Evolutionary conservation across 2,888 invertebrate species (phyloP).

Genomic region (Chirona hameri): DNA sequence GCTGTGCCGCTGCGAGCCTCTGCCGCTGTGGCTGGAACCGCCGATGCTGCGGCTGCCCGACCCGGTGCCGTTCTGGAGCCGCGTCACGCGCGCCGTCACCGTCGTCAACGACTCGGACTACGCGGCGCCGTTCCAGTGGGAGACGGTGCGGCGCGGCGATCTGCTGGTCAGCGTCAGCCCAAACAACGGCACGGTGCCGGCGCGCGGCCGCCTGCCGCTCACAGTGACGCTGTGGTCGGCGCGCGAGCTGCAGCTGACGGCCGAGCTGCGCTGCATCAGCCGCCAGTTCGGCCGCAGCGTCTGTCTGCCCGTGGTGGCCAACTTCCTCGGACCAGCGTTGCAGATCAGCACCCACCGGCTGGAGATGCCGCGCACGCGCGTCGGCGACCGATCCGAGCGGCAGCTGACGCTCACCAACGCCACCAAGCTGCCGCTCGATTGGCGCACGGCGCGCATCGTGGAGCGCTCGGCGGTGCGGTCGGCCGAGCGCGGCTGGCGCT

Average conservation of each 20-base stretch:
- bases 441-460: conserved; percentile 33
- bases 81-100: background rate
- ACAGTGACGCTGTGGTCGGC: conserved; percentile 22
- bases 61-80: conserved; percentile 7
- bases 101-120: conserved; percentile 10
- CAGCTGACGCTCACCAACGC: conserved; percentile 5
- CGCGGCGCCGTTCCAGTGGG: conserved; percentile 1
- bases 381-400: background rate
- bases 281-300: background rate
- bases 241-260: conserved; percentile 1
- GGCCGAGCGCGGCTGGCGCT: conserved; percentile 54
- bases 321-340: conserved; percentile 32
- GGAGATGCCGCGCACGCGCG: conserved; percentile 23
- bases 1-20: conserved; percentile 3
- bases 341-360: background rate
- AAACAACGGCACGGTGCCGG: conserved; percentile 54
- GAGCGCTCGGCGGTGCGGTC: conserved; percentile 22
- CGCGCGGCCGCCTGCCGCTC: conserved; percentile 49
- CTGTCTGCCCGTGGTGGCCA: background rate
- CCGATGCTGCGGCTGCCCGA: conserved; percentile 12
- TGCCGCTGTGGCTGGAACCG: conserved; percentile 13
- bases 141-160: conserved; percentile 46
- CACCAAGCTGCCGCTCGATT: conserved; percentile 27
- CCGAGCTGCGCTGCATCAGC: conserved; percentile 23
- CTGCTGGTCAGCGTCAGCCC: conserved; percentile 55